Base-by-base conservation (phyloP, 2,113 vertebrate species). In the human region DNA sequence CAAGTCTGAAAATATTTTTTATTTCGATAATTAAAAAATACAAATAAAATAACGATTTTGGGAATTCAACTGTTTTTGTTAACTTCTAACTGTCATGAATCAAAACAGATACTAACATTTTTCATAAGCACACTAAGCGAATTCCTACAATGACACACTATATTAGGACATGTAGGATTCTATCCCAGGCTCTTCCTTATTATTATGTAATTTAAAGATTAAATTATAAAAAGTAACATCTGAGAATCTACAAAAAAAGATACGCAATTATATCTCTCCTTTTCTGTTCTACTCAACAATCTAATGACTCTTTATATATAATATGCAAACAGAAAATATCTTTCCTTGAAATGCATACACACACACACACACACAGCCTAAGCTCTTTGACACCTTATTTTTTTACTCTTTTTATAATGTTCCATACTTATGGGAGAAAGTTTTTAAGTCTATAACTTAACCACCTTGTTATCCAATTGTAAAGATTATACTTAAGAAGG, bases 361-460 rank as follows among this genome's bases (percentile, higher is more conserved):
- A 35, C 23, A 45, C 5, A 40, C 48, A 89, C 20, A 38, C 30
- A 23, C 35, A 50, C 35, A 76, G 2, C 20, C 80, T 78, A 96
- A 95, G 8, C 30, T 9, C 82, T 40, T 14, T 86, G 83, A 70
- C 45, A 5, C 18, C 81, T 12, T 82, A 87, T 48, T 83, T 76
- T 80, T 88, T 73, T 6, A 90, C 45, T 94, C 96, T 14, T 85
- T 81, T 87, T 90, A 66, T 89, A 96, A 5, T 75, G 12, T 66
- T 88, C n/a, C 30, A 79, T 68, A 82, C 30, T 79, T 66, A 83
- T 0, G 27, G 12, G 11, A 40, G 17, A 91, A 94, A 92, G 40
- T 16, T 92, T 93, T 89, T 87, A 97, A 91, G 72, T 68, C 48
- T 88, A 76, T 95, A 80, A 95, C 32, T 82, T 76, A 92, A 90